Base-by-base conservation (phyloP, 2,113 vertebrate species). In the Cairina moschata region DNA sequence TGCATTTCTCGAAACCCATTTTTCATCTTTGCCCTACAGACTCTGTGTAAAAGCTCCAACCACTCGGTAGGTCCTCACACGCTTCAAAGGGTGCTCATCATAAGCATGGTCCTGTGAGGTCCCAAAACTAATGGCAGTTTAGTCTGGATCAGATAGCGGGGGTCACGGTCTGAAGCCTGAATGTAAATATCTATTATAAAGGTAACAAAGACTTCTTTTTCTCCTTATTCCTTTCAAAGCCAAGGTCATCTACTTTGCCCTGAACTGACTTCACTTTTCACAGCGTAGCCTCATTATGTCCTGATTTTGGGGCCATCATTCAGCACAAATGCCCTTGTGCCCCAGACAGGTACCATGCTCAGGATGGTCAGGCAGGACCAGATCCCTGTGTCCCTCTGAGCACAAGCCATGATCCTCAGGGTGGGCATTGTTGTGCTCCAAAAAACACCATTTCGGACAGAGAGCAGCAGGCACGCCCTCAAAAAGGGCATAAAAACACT, bases 91-190 rank as follows among this genome's bases (percentile, higher is more conserved):
- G 6, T 59, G 20, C 63, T 83, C 88, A 82, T 91, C 92, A 80
- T 85, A 92, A 94, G 66, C 29, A 55, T 28, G 63, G 67, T 79
- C 76, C 91, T 93, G 44, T 89, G 95, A 96, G 74, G 62, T 92
- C 77, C 58, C 74, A 32, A 91, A 93, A 56, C 36, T 63, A 71
- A 32, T 6, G 75, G 42, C 23, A 58, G 52, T 79, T 91, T 76
- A 91, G 86, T 93, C 93, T 96, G 71, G 40, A 93, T 96, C 88
- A 95, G 91, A 95, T 87, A 91, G 75, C 2, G 0, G 9, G 50
- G 59, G 72, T 85, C 89, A 85, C 15, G 23, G 59, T 69, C 88
- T 80, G 79, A 91, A 91, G 54, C 13, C 71, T 91, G 44, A 66
- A 46, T 28, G 66, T 56, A 84, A 86, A 73, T 56, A 87, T 11